phyloP scores from a whole-genome alignment of 2,113 vertebrate species.

The Carlito syrichta region DNA sequence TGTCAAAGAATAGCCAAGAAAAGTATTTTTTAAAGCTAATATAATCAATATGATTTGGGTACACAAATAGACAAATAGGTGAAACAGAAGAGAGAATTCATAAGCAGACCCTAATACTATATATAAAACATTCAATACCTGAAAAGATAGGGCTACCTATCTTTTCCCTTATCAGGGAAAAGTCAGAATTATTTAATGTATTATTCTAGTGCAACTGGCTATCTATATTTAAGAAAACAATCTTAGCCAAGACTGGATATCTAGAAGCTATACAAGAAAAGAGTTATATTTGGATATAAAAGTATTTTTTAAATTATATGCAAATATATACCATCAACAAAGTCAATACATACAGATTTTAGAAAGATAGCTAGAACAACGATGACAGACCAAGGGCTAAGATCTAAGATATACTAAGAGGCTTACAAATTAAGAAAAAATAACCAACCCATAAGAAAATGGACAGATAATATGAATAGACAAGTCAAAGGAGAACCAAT shows the following conservation, averaged over 20 bases:
- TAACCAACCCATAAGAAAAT: not conserved
- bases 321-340: not conserved
- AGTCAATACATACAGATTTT: not conserved
- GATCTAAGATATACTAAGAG: not conserved
- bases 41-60: not conserved
- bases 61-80: not conserved
- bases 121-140: constrained; percentile 23
- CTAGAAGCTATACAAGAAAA: not conserved
- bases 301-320: not conserved
- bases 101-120: not conserved
- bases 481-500: constrained; percentile 17
- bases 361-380: not conserved
- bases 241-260: constrained; percentile 14
- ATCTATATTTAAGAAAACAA: constrained; percentile 11
- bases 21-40: not conserved
- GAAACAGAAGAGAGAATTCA: not conserved
- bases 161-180: no score
- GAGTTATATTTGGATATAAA: not conserved
- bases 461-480: not conserved
- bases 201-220: not conserved
- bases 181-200: not conserved
- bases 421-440: constrained; percentile 26
- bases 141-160: not conserved
- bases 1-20: not conserved
- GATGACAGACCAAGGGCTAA: not conserved